Evolutionary conservation across 2,888 invertebrate species (phyloP).

Genomic region (Athetis lepigone): DNA sequence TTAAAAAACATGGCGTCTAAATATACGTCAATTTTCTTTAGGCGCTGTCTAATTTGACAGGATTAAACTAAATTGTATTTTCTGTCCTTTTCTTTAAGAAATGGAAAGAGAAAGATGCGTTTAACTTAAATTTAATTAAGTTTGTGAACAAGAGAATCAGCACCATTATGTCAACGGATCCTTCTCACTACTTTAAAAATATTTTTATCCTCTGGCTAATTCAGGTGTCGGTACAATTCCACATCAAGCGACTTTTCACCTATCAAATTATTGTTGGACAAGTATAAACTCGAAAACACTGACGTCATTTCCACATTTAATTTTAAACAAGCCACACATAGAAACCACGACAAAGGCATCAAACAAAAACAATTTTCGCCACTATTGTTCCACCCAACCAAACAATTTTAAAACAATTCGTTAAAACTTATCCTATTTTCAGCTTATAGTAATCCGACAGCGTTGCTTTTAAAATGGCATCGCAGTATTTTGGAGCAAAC

Average conservation of each 20-base stretch:
- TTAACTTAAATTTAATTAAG: too few relatives aligned
- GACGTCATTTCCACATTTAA: background rate
- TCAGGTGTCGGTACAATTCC: background rate
- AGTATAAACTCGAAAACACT: background rate
- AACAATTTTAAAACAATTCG: conserved; percentile 43
- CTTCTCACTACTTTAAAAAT: too few relatives aligned
- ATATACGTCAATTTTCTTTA: too few relatives aligned
- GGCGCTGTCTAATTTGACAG: too few relatives aligned
- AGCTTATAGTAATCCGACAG: conserved; percentile 28
- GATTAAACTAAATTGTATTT: too few relatives aligned
- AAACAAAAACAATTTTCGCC: conserved; percentile 29
- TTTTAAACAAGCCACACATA: conserved; percentile 7
- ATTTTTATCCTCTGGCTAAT: too few relatives aligned
- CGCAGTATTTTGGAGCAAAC: conserved; percentile 62
- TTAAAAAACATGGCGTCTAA: too few relatives aligned
- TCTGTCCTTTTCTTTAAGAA: too few relatives aligned
- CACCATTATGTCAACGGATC: too few relatives aligned
- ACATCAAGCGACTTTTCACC: background rate
- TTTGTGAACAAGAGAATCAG: too few relatives aligned
- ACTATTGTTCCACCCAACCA: conserved; percentile 32
- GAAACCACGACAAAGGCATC: conserved; percentile 39
- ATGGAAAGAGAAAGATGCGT: too few relatives aligned
- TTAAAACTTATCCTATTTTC: conserved; percentile 47
- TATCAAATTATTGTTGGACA: background rate
- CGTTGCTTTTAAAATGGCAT: conserved; percentile 56